Percentiles rank a stretch among this genome's conserved stretches.
Evolutionary conservation across 2,888 invertebrate species (phyloP).

Genomic region (Odontothrips loti): DNA sequence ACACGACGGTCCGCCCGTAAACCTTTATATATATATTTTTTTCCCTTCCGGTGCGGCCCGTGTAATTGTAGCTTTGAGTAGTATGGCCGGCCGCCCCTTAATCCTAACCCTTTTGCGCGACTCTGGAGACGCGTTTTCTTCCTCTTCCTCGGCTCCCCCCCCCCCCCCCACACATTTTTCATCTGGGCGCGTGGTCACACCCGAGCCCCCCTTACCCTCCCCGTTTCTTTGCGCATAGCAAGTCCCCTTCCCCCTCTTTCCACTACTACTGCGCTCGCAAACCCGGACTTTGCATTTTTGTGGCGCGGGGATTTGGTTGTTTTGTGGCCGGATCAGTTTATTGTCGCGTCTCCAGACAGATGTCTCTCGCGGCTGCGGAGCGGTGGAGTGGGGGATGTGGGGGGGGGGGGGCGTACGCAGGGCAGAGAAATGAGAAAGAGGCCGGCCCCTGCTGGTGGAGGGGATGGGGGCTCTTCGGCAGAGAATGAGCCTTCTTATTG

Average conservation of each 20-base stretch:
- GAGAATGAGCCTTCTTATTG: constrained; percentile 8
- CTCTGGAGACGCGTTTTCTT: background rate
- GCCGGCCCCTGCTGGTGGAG: background rate
- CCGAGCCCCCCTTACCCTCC: no score
- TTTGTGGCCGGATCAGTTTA: constrained; percentile 11
- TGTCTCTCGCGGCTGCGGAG: background rate
- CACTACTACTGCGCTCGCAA: background rate
- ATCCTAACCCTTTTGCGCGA: no score
- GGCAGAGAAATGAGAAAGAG: background rate
- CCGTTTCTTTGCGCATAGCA: no score
- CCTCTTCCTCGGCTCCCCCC: background rate
- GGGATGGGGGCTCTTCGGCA: background rate
- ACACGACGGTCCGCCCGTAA: no score
- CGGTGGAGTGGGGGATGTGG: background rate
- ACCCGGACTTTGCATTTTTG: background rate
- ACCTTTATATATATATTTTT: no score
- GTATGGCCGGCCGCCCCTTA: no score
- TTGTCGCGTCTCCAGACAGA: constrained; percentile 1
- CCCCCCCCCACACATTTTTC: background rate
- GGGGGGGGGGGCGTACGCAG: background rate
- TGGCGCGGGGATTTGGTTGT: constrained; percentile 6
- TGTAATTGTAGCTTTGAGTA: no score
- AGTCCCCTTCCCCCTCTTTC: background rate
- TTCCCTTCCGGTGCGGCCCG: no score
- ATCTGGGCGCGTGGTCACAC: background rate